These are phyloP conservation scores for Casuarius casuarius DNA, from an alignment of 2,113 vertebrate genomes.

Conservation along the genomic window DNA sequence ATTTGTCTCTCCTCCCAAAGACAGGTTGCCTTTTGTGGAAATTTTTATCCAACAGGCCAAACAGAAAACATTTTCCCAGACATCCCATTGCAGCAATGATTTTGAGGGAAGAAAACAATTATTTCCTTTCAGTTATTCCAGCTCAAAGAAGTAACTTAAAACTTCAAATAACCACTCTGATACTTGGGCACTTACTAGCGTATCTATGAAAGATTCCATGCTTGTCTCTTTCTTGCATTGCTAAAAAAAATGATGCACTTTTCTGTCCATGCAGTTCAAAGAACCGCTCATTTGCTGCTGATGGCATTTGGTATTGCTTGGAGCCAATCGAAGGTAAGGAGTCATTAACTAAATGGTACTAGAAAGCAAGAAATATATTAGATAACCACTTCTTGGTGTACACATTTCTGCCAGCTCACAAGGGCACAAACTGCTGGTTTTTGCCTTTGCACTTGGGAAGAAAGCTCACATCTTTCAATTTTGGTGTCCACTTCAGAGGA, in stretches of 20 bases:
- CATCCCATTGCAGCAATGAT: background rate
- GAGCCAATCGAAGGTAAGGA: background rate
- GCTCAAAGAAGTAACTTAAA: background rate
- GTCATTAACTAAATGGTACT: background rate
- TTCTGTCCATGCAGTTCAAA: background rate
- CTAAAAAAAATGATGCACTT: background rate
- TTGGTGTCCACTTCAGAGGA: background rate
- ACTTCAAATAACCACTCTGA: background rate
- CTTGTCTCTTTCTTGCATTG: background rate
- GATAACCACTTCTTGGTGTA: slow-evolving; percentile 1
- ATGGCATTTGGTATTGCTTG: background rate
- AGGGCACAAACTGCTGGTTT: background rate
- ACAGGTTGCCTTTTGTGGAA: background rate
- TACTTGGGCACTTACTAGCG: background rate
- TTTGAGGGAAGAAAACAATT: background rate
- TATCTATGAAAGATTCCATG: background rate
- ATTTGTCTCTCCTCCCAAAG: background rate
- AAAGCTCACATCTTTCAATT: background rate
- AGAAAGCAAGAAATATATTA: slow-evolving; percentile 26
- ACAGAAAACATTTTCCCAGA: background rate
- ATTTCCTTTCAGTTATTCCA: background rate
- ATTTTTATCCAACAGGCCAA: background rate
- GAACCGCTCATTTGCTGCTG: background rate
- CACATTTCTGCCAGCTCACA: background rate
- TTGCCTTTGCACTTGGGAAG: background rate